Evolutionary conservation across 2,797 vertebrate genomes (phyloP).

Genomic region (Sebastes kiyomatsui): DNA sequence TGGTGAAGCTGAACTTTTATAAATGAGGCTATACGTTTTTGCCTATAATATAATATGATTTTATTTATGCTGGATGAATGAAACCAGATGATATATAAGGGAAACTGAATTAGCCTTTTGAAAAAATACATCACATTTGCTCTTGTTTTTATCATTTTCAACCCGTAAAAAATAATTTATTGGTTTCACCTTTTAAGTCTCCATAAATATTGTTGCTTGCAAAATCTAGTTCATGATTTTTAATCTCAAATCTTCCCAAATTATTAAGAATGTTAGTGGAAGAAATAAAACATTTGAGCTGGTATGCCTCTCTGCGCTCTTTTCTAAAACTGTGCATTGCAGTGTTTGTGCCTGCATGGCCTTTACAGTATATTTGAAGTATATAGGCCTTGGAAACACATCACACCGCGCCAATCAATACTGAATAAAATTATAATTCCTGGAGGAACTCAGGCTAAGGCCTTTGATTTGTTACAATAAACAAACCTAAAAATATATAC

Average conservation of each 20-base stretch:
- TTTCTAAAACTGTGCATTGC: constrained; percentile 36
- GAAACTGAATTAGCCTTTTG: constrained; percentile 70
- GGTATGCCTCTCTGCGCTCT: background rate
- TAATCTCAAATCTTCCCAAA: background rate
- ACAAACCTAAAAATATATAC: constrained; percentile 45
- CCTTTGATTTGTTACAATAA: constrained; percentile 67
- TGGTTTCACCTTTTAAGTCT: constrained; percentile 33
- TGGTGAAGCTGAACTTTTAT: constrained; percentile 65
- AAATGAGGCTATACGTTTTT: constrained; percentile 53
- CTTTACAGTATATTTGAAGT: constrained; percentile 67
- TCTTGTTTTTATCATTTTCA: too few relatives aligned
- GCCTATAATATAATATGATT: background rate
- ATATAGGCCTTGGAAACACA: constrained; percentile 70
- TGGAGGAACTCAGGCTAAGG: constrained; percentile 58
- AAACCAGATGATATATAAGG: background rate
- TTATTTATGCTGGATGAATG: background rate
- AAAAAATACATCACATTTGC: constrained; percentile 40
- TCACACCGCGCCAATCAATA: constrained; percentile 71
- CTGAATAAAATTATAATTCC: constrained; percentile 80
- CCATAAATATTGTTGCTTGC: constrained; percentile 20
- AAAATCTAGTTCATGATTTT: background rate
- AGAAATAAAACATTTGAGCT: background rate
- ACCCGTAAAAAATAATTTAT: constrained; percentile 28
- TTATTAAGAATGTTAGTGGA: background rate
- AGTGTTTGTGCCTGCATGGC: constrained; percentile 49